Conservation (phyloP, 2,888 invertebrate species). For the Aproaerema taeniolella region DNA sequence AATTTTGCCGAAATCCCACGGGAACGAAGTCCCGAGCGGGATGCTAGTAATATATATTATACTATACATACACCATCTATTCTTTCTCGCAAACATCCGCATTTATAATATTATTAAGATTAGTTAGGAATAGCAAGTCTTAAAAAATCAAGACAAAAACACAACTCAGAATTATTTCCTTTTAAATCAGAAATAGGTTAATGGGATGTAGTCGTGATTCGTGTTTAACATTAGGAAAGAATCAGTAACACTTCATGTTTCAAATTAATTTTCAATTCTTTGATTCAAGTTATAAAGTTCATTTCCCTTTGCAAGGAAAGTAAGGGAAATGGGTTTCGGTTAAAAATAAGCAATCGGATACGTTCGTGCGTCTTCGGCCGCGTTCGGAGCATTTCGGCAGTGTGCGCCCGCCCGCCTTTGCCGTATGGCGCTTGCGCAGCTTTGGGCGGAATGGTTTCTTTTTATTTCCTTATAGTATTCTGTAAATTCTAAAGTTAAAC, state of each 20-base stretch:
- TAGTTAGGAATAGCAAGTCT: too few relatives aligned
- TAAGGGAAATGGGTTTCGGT: constrained; percentile 37
- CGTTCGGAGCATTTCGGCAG: constrained; percentile 36
- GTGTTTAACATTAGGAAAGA: constrained; percentile 49
- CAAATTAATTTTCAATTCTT: constrained; percentile 13
- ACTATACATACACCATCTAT: too few relatives aligned
- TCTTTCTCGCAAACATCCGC: too few relatives aligned
- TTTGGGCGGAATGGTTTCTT: constrained; percentile 44
- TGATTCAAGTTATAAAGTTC: constrained; percentile 21
- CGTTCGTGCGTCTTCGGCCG: constrained; percentile 49
- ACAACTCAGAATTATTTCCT: too few relatives aligned
- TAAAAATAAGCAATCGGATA: constrained; percentile 66
- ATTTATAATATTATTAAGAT: too few relatives aligned
- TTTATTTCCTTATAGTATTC: too few relatives aligned
- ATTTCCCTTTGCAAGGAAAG: constrained; percentile 15
- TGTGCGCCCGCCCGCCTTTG: constrained; percentile 64
- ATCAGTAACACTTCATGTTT: constrained; percentile 20
- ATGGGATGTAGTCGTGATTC: constrained; percentile 51
- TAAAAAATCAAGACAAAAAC: too few relatives aligned
- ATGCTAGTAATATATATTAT: too few relatives aligned
- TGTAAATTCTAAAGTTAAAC: too few relatives aligned
- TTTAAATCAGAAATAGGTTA: constrained; percentile 66
- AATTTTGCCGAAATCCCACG: too few relatives aligned
- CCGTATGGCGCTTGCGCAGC: constrained; percentile 49
- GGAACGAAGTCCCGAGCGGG: too few relatives aligned